phyloP scores from a whole-genome alignment of 2,113 vertebrate species.

The Acrocephalus arundinaceus region DNA sequence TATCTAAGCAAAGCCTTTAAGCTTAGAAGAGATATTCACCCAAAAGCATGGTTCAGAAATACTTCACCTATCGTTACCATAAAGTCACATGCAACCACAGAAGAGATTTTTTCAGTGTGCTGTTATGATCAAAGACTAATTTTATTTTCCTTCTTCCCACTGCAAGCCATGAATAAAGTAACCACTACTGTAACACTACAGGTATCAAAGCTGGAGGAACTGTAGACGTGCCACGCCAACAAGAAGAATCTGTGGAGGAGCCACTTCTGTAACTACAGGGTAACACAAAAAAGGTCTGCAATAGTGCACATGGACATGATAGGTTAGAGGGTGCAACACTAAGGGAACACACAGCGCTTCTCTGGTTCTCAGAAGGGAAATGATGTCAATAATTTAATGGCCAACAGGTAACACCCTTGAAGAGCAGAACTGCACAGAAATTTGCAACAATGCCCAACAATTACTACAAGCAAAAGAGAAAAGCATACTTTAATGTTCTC shows the following conservation, averaged over 20 bases:
- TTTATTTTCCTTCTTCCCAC: neutral
- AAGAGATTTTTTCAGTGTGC: neutral
- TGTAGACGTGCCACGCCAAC: rapidly evolving
- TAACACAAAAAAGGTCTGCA: neutral
- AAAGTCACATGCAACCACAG: neutral
- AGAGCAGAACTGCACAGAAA: neutral
- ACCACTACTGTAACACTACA: neutral
- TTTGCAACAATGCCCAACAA: neutral
- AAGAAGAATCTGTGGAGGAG: neutral
- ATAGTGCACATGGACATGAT: rapidly evolving
- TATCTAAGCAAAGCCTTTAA: neutral
- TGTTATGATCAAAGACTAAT: neutral
- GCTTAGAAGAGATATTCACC: neutral
- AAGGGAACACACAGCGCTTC: neutral
- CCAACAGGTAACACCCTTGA: neutral
- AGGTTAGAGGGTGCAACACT: neutral
- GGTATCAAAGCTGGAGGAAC: neutral
- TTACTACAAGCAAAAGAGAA: neutral
- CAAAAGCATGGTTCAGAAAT: neutral
- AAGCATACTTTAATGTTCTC: neutral
- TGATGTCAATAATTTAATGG: neutral
- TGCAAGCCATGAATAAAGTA: neutral
- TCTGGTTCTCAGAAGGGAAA: neutral
- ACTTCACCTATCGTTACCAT: neutral
- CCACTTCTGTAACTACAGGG: neutral